These are phyloP conservation scores for Perca flavescens DNA, from an alignment of 2,113 vertebrate species.

Conservation along the genomic window DNA sequence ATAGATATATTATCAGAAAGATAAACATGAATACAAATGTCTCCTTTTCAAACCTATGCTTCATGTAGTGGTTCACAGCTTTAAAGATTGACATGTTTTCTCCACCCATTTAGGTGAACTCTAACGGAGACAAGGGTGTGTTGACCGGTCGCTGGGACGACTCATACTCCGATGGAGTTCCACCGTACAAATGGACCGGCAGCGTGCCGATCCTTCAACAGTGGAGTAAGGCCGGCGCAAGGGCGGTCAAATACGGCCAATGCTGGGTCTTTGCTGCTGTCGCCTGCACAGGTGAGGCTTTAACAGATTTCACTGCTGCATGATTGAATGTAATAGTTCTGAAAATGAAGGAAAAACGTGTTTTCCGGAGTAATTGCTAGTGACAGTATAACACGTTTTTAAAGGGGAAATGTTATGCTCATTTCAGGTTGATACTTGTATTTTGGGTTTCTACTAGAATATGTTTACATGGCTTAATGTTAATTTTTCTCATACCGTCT, in stretches of 20 bases:
- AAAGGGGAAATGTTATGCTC: no score
- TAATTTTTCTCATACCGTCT: no score
- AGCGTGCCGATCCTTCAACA: constrained; percentile 83
- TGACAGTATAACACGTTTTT: not conserved
- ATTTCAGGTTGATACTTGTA: no score
- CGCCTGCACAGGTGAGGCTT: constrained; percentile 83
- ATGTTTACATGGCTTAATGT: no score
- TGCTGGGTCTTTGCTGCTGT: constrained; percentile 88
- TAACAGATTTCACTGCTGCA: not conserved
- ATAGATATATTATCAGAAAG: not conserved
- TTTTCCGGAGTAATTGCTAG: not conserved
- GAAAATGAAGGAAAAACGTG: not conserved
- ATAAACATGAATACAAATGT: not conserved
- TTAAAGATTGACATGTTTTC: not conserved
- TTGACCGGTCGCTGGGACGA: constrained; percentile 78
- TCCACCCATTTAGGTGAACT: constrained; percentile 78
- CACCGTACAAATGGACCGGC: constrained; percentile 81
- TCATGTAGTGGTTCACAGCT: not conserved
- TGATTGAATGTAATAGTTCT: not conserved
- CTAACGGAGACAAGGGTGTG: constrained; percentile 83
- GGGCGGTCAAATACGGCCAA: constrained; percentile 84
- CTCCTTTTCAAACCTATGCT: not conserved
- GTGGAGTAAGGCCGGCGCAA: constrained; percentile 77
- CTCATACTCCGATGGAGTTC: constrained; percentile 77
- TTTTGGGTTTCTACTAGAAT: no score